Conservation (phyloP, 2,797 vertebrate species). For the Microctenopoma stevenorrisi region DNA sequence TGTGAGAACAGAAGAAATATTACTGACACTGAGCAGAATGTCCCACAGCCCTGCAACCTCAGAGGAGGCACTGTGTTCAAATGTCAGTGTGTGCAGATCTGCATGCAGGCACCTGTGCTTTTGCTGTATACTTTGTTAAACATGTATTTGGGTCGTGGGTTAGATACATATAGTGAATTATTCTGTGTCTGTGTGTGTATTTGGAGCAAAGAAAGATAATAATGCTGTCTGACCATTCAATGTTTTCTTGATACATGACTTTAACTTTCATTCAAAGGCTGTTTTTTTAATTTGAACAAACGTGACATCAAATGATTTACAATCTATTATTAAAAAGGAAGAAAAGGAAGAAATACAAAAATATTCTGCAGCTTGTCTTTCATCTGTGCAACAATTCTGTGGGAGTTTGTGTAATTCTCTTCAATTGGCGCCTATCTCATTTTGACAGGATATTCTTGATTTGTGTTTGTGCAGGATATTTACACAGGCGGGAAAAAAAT, state of each 20-base stretch:
- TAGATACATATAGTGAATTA: constrained; percentile 15
- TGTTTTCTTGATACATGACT: constrained; percentile 4
- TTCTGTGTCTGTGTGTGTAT: constrained; percentile 26
- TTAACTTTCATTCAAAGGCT: neutral
- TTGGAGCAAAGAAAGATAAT: constrained; percentile 18
- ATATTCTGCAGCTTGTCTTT: constrained; percentile 13
- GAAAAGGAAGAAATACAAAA: neutral
- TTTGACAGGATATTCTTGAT: constrained; percentile 17
- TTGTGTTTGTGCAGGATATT: constrained; percentile 12
- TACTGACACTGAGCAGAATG: constrained; percentile 75
- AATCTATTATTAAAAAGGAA: neutral
- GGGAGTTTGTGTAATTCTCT: constrained; percentile 17
- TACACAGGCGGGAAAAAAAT: neutral
- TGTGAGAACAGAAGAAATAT: constrained; percentile 33
- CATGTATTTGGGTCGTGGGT: constrained; percentile 18
- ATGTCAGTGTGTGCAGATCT: constrained; percentile 25
- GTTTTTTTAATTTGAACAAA: neutral
- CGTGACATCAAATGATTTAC: neutral
- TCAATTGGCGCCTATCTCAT: constrained; percentile 23
- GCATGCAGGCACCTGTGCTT: constrained; percentile 21
- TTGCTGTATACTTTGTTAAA: constrained; percentile 3
- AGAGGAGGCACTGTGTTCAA: constrained; percentile 19
- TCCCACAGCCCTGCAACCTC: constrained; percentile 72
- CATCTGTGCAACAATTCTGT: constrained; percentile 13
- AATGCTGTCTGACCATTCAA: neutral